Evolutionary conservation across 2,113 vertebrate genomes (phyloP).

Genomic region (Ageneiosus marmoratus): DNA sequence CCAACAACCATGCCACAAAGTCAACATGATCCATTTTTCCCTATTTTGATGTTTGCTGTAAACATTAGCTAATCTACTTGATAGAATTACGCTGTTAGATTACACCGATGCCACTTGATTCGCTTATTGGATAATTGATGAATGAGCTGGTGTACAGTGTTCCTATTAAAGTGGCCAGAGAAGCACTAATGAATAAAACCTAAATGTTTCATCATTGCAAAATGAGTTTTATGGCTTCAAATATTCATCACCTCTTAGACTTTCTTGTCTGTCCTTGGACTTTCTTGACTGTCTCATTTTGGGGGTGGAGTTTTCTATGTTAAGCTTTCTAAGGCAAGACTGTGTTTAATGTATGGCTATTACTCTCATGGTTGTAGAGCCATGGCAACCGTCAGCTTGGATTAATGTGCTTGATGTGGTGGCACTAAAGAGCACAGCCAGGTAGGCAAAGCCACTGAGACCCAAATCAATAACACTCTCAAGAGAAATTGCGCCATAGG

Average conservation of each 20-base stretch:
- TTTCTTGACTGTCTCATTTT: neutral
- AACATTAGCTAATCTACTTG: neutral
- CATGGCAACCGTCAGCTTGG: constrained; percentile 70
- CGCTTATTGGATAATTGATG: neutral
- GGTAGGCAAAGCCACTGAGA: constrained; percentile 13
- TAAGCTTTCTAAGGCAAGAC: constrained; percentile 37
- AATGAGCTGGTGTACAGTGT: neutral
- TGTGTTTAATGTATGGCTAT: constrained; percentile 65
- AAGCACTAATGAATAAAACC: neutral
- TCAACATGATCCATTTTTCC: neutral
- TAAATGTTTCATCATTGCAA: neutral
- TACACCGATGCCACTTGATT: neutral
- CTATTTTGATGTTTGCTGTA: neutral
- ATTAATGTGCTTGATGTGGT: constrained; percentile 65
- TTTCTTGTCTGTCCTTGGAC: neutral
- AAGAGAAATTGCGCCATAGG: constrained; percentile 48
- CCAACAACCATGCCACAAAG: neutral
- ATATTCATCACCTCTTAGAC: neutral
- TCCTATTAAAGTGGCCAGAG: neutral
- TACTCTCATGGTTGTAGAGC: constrained; percentile 64
- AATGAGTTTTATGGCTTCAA: neutral
- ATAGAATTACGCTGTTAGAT: neutral
- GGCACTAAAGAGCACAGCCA: constrained; percentile 50
- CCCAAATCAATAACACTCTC: constrained; percentile 61
- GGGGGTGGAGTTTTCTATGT: neutral